A percentile compares a stretch with the other conserved stretches of the same genome.
phyloP scores from a whole-genome alignment of 2,888 invertebrate species.

The Enchytraeus crypticus region DNA sequence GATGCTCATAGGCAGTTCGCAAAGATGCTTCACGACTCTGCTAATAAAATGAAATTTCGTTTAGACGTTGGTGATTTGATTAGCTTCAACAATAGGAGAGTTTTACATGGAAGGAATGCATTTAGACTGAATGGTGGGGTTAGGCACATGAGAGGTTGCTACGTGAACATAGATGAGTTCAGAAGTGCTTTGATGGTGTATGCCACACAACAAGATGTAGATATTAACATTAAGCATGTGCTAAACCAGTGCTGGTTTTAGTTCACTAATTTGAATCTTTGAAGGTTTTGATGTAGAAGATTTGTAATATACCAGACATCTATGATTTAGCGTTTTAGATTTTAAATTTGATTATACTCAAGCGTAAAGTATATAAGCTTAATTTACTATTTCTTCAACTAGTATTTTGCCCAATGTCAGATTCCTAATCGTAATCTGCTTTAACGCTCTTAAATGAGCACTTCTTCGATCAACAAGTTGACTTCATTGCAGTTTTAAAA shows the following conservation, averaged over 20 bases:
- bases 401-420: no score
- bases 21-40: constrained; percentile 27
- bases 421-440: no score
- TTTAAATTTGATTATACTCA: no score
- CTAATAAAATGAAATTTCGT: constrained; percentile 29
- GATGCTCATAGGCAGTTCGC: constrained; percentile 36
- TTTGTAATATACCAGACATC: no score
- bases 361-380: no score
- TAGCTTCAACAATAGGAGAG: constrained; percentile 39
- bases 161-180: constrained; percentile 42
- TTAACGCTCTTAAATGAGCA: no score
- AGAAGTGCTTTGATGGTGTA: constrained; percentile 33
- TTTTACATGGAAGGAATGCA: constrained; percentile 35
- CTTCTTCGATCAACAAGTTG: no score
- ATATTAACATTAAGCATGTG: constrained; percentile 24
- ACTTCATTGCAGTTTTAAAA: no score
- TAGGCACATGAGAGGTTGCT: constrained; percentile 40
- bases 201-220: constrained; percentile 21
- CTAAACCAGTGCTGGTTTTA: constrained; percentile 29
- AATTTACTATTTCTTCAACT: no score
- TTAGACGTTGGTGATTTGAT: constrained; percentile 36
- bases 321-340: no score
- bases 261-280: no score
- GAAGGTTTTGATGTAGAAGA: no score
- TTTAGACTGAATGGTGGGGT: constrained; percentile 37